These are phyloP conservation scores for Lycaon pictus DNA, from an alignment of 2,113 vertebrate genomes.

Conservation along the genomic window DNA sequence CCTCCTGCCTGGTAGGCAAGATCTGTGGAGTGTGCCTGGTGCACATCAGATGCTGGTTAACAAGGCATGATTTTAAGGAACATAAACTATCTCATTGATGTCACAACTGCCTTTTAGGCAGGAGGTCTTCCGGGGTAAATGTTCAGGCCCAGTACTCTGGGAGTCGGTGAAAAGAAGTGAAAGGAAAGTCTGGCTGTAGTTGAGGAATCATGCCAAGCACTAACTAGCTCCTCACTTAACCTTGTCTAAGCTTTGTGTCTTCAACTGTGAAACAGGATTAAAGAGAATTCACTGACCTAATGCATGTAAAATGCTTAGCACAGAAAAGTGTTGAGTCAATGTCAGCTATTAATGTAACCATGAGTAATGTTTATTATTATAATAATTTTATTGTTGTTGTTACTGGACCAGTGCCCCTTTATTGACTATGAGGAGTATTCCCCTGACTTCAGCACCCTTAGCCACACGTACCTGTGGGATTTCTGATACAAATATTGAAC, in stretches of 20 bases:
- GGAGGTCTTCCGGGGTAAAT: neutral
- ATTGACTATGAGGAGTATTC: neutral
- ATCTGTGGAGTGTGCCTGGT: neutral
- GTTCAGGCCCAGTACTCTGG: neutral
- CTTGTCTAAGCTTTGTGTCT: neutral
- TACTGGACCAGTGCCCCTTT: neutral
- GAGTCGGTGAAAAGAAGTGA: neutral
- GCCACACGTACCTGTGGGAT: neutral
- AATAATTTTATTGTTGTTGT: neutral
- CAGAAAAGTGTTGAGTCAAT: slow-evolving; percentile 5
- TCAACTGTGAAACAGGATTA: neutral
- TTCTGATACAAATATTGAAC: neutral
- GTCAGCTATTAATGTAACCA: neutral
- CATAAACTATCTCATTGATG: neutral
- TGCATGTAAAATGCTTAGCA: neutral
- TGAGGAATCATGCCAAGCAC: neutral
- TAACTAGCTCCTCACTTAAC: neutral
- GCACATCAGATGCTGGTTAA: neutral
- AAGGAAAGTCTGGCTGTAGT: neutral
- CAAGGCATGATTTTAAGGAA: neutral
- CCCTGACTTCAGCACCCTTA: neutral
- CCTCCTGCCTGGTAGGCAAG: neutral
- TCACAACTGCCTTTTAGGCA: neutral
- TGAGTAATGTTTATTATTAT: neutral
- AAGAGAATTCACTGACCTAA: neutral